Evolutionary conservation across 1,140 invertebrate species (phyloP).

Genomic region (Listronotus oregonensis): DNA sequence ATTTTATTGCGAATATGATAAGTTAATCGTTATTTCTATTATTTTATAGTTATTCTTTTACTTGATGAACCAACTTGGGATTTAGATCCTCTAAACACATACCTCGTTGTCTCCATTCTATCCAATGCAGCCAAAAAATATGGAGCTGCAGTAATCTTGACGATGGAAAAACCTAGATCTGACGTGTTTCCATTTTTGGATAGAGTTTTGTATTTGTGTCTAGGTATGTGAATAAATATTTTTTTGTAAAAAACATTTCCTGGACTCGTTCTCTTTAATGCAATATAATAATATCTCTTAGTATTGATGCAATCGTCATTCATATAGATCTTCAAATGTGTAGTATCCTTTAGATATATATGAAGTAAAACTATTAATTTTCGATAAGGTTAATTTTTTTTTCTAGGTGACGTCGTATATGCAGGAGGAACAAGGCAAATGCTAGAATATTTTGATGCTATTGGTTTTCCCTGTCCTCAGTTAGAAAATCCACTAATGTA

Average conservation of each 20-base stretch:
- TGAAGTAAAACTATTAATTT: too few relatives aligned
- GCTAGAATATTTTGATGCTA: constrained; percentile 88
- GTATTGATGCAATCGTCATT: too few relatives aligned
- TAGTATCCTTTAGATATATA: too few relatives aligned
- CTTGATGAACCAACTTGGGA: constrained; percentile 91
- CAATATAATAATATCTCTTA: too few relatives aligned
- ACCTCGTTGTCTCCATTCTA: constrained; percentile 88
- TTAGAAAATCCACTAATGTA: constrained; percentile 93
- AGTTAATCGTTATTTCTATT: neutral
- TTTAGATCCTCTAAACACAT: constrained; percentile 88
- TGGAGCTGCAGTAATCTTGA: constrained; percentile 84
- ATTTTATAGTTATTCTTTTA: constrained; percentile 73
- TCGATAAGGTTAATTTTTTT: neutral
- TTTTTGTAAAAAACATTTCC: neutral
- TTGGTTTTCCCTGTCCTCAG: constrained; percentile 91
- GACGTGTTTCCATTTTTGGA: constrained; percentile 93
- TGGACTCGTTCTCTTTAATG: too few relatives aligned
- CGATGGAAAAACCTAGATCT: constrained; percentile 90
- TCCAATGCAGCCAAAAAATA: constrained; percentile 91
- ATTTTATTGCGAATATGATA: too few relatives aligned
- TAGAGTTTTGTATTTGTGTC: constrained; percentile 79
- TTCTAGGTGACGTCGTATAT: constrained; percentile 82
- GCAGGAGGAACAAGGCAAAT: constrained; percentile 86
- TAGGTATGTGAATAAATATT: constrained; percentile 50
- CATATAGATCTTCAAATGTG: too few relatives aligned